Percentiles rank a stretch among this genome's conserved stretches.
phyloP scores from a whole-genome alignment of 2,113 vertebrate species.

The Rhodinocichla rosea region DNA sequence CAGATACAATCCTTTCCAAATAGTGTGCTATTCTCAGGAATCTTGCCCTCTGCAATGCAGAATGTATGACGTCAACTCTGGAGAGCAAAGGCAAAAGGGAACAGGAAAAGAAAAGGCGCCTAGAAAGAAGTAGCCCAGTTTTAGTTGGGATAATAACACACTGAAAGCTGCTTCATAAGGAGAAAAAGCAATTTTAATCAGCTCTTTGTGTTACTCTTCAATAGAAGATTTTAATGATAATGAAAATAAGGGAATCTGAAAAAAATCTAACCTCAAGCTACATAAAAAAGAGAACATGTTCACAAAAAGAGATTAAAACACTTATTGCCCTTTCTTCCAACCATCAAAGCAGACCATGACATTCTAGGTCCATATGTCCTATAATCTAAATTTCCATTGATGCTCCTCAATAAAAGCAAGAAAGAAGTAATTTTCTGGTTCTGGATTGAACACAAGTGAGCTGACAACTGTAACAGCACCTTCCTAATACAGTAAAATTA shows the following conservation, averaged over 20 bases:
- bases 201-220: neutral
- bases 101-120: neutral
- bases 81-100: neutral
- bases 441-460: neutral
- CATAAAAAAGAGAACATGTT: neutral
- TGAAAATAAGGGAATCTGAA: neutral
- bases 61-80: neutral
- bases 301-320: neutral
- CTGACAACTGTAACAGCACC: neutral
- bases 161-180: neutral
- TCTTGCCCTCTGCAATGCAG: neutral
- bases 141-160: neutral
- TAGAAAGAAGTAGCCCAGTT: neutral
- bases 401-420: neutral
- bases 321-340: neutral
- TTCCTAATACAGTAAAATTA: neutral
- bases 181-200: neutral
- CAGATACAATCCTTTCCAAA: neutral
- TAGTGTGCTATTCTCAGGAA: neutral
- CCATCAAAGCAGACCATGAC: neutral
- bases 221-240: neutral
- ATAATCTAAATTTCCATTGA: accelerated
- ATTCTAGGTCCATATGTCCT: neutral
- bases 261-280: neutral
- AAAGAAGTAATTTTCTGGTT: neutral